Conservation (phyloP, 2,113 vertebrate species). For the Xiphophorus couchianus region DNA sequence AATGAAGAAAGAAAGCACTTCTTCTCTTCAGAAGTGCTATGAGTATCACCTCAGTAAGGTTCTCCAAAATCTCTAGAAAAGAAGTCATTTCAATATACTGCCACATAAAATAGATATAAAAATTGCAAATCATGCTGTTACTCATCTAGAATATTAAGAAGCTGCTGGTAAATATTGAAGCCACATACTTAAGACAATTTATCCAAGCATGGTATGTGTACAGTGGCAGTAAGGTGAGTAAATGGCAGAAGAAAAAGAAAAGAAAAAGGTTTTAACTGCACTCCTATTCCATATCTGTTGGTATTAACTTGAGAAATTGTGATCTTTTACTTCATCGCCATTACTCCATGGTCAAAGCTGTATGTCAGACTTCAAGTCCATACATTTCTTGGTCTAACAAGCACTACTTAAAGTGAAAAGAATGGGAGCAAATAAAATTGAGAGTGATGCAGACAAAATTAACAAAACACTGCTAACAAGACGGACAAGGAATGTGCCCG, state of each 20-base stretch:
- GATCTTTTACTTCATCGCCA: background rate
- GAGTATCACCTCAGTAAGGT: slow-evolving; percentile 38
- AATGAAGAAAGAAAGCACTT: slow-evolving; percentile 45
- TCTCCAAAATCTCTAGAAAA: slow-evolving; percentile 32
- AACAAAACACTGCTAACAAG: background rate
- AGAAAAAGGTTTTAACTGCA: background rate
- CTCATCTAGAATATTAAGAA: slow-evolving; percentile 15
- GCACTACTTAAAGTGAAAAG: background rate
- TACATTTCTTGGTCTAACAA: background rate
- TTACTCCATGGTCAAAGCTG: background rate
- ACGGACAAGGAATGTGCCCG: background rate
- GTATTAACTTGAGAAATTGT: background rate
- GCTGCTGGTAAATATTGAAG: background rate
- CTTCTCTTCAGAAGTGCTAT: slow-evolving; percentile 15
- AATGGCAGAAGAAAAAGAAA: background rate
- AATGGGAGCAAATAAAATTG: background rate
- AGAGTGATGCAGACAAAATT: background rate
- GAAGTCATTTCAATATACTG: slow-evolving; percentile 30
- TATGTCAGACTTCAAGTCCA: background rate
- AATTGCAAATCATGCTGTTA: background rate
- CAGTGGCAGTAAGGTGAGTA: background rate
- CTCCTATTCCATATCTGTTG: background rate
- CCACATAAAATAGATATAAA: background rate
- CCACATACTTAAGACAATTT: background rate
- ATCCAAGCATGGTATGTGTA: background rate